These are phyloP conservation scores for Drosophila basisetae DNA, from an alignment of 2,888 invertebrate species.

Conservation along the genomic window DNA sequence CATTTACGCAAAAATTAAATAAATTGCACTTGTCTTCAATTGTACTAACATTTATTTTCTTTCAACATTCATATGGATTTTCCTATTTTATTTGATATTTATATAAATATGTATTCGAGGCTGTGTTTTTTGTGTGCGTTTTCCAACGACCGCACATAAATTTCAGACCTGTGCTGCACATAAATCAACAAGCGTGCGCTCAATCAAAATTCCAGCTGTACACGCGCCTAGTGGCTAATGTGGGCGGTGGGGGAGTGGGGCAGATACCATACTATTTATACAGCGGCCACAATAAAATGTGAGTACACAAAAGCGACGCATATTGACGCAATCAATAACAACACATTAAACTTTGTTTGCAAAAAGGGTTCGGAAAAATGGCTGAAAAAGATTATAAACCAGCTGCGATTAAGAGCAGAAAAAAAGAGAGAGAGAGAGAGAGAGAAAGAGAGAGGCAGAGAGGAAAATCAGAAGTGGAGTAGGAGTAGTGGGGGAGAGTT, in stretches of 20 bases:
- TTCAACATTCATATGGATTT: neutral
- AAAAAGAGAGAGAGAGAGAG: neutral
- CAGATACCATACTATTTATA: slow-evolving; percentile 28
- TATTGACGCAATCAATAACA: slow-evolving; percentile 68
- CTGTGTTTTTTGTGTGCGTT: slow-evolving; percentile 18
- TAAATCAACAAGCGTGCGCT: slow-evolving; percentile 69
- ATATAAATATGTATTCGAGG: neutral
- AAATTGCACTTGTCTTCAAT: slow-evolving; percentile 21
- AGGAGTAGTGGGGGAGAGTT: neutral
- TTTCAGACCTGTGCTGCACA: slow-evolving; percentile 63
- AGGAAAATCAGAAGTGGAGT: neutral
- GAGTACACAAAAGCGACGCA: slow-evolving; percentile 26
- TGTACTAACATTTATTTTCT: slow-evolving; percentile 4
- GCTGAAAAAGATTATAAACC: slow-evolving; percentile 1
- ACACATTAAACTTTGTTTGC: slow-evolving; percentile 71
- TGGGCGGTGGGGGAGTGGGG: neutral
- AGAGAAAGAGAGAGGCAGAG: neutral
- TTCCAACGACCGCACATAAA: slow-evolving; percentile 64
- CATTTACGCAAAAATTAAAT: slow-evolving; percentile 18
- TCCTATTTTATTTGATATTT: slow-evolving; percentile 18
- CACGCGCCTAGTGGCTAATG: slow-evolving; percentile 12
- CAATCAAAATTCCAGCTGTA: slow-evolving; percentile 65
- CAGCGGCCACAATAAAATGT: slow-evolving; percentile 46
- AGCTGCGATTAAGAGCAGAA: slow-evolving; percentile 39
- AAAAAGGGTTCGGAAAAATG: slow-evolving; percentile 14